Conservation (phyloP, 2,888 invertebrate species). For the Plemyria rubiginata region DNA sequence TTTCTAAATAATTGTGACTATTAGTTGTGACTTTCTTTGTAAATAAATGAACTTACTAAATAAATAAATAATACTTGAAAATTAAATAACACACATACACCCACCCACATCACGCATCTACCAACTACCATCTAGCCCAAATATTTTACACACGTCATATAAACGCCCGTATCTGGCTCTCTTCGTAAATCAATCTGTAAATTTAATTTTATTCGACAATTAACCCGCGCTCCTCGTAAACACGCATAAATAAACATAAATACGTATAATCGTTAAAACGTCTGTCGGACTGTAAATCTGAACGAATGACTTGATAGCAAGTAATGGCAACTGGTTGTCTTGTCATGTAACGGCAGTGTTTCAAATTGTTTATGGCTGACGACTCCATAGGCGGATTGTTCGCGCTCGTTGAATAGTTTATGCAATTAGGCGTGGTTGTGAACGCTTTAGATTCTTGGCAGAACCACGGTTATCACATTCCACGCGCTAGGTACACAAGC, state of each 20-base stretch:
- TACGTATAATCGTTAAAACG: slow-evolving; percentile 84
- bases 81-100: too few relatives aligned
- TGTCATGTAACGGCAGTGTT: slow-evolving; percentile 37
- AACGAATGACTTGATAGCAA: slow-evolving; percentile 31
- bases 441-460: slow-evolving; percentile 11
- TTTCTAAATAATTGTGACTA: too few relatives aligned
- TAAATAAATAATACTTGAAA: too few relatives aligned
- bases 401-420: slow-evolving; percentile 17
- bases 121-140: slow-evolving; percentile 6
- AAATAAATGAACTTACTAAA: too few relatives aligned
- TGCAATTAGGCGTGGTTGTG: slow-evolving; percentile 12
- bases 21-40: too few relatives aligned
- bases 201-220: slow-evolving; percentile 85
- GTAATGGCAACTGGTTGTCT: slow-evolving; percentile 37
- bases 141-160: slow-evolving; percentile 20
- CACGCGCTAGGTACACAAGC: neutral
- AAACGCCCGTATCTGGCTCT: slow-evolving; percentile 35
- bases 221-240: slow-evolving; percentile 80
- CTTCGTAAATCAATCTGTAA: slow-evolving; percentile 77
- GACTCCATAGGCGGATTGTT: slow-evolving; percentile 10
- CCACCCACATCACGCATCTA: neutral
- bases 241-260: slow-evolving; percentile 82
- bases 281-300: slow-evolving; percentile 76
- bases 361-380: slow-evolving; percentile 31
- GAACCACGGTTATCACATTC: neutral